A percentile compares a stretch with the other conserved stretches of the same genome.
Evolutionary conservation across 2,797 vertebrate genomes (phyloP).

Genomic region (Alectoris magna): DNA sequence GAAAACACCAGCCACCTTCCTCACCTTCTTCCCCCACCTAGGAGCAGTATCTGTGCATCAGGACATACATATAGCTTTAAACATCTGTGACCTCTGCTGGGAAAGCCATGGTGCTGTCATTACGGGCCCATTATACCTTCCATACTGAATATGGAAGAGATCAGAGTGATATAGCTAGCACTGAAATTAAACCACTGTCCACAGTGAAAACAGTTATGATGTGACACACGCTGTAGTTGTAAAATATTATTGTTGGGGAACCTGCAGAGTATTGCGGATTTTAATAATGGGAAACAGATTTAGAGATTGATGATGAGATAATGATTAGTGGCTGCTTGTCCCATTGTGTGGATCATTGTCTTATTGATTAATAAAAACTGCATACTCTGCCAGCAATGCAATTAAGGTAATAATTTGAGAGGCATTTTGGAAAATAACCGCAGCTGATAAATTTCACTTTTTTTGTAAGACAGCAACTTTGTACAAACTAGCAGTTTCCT

Average conservation of each 20-base stretch:
- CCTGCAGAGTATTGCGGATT: background rate
- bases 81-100: rapidly evolving
- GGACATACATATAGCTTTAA: background rate
- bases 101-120: rapidly evolving
- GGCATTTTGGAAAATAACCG: background rate
- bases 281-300: background rate
- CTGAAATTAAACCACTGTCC: background rate
- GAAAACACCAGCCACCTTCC: background rate
- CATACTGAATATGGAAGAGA: background rate
- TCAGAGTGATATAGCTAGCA: background rate
- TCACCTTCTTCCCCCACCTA: background rate
- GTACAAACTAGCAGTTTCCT: background rate
- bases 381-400: background rate
- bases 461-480: background rate
- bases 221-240: background rate
- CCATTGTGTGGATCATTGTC: conserved; percentile 5
- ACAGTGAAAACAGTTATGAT: background rate
- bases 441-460: background rate
- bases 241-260: background rate
- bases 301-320: background rate
- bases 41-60: background rate
- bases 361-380: conserved; percentile 28
- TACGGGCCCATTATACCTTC: background rate
- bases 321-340: conserved; percentile 18
- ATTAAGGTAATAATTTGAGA: conserved; percentile 27